Base-by-base conservation (phyloP, 2,888 invertebrate species). In the Drosophila algonquin region DNA sequence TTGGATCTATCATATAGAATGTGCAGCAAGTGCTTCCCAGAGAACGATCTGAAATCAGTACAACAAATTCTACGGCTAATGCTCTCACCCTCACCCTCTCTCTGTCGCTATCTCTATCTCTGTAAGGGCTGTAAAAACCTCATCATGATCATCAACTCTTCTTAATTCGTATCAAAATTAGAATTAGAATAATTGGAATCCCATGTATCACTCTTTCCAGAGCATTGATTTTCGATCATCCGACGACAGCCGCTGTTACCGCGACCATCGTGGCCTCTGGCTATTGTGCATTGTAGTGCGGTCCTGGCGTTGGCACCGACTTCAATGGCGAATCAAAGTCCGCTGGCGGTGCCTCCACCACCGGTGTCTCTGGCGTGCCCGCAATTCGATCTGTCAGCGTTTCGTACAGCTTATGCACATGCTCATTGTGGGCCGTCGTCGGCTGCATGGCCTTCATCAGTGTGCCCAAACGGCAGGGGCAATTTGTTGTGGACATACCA, bases 401-500 rank as follows among this genome's bases (percentile, higher is more conserved):
- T 89, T 96, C 95, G 92, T 97, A 97, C 32, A 97, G 92, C 87
- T 94, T 95, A 87, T 97, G 97, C 0, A 97, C 96, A 71, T 96
- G 95, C 89, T 97, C 97, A 91, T 96, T 96, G 90, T 97, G 97
- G 91, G 97, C 95, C 27, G 95, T 94, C 0, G 95, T 95, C 1
- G 85, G 85, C 60, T 90, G 90, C 87, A 90, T 90, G 7, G 92
- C 89, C 75, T 92, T 92, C 93, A 98, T 95, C 18, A 85, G 58
- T 0, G 84, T 85, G 9, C 73, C 78, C 24, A 85, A 47, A 75
- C 98, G 94, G 0, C 90, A 90, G 0, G 95, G 98, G 97, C 65
- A 98, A 92, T 91, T 97, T 97, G 21, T 95, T 95, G 92, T 98
- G 95, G 73, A 85, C 76, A 67, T 97, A 97, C 97, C 97, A 98